Percentiles rank a stretch among this genome's conserved stretches.
Conservation (phyloP, 2,888 invertebrate genomes). For the Hylaea fasciaria region DNA sequence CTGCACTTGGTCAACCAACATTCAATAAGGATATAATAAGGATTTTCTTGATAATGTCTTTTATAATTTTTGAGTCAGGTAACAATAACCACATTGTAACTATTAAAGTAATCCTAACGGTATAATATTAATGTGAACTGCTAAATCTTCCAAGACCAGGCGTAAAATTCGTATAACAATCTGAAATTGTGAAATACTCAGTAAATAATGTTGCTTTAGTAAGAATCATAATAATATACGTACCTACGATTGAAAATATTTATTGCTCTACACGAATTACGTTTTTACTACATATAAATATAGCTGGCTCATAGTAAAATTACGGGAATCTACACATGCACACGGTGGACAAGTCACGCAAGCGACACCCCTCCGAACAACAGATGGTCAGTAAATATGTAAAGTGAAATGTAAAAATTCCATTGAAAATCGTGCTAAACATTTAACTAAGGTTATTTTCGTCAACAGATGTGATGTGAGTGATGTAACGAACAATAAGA, state of each 20-base stretch:
- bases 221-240: too few relatives aligned
- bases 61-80: too few relatives aligned
- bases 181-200: neutral
- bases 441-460: neutral
- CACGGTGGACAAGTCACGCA: slow-evolving; percentile 6
- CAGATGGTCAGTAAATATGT: slow-evolving; percentile 9
- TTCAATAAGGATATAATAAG: neutral
- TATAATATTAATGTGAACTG: neutral
- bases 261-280: neutral
- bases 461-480: neutral
- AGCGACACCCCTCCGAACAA: slow-evolving; percentile 3
- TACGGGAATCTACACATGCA: slow-evolving; percentile 11
- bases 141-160: neutral
- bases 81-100: too few relatives aligned
- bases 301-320: slow-evolving; percentile 1
- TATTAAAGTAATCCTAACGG: neutral
- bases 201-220: neutral
- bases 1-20: too few relatives aligned
- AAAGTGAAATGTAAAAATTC: slow-evolving; percentile 1
- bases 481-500: neutral
- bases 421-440: neutral
- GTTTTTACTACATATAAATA: neutral
- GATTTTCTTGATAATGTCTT: too few relatives aligned
- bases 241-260: neutral
- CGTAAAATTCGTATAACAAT: neutral